These are phyloP conservation scores for Bursaphelenchus mucronatus DNA, from an alignment of 1,140 invertebrate genomes.

Conservation along the genomic window DNA sequence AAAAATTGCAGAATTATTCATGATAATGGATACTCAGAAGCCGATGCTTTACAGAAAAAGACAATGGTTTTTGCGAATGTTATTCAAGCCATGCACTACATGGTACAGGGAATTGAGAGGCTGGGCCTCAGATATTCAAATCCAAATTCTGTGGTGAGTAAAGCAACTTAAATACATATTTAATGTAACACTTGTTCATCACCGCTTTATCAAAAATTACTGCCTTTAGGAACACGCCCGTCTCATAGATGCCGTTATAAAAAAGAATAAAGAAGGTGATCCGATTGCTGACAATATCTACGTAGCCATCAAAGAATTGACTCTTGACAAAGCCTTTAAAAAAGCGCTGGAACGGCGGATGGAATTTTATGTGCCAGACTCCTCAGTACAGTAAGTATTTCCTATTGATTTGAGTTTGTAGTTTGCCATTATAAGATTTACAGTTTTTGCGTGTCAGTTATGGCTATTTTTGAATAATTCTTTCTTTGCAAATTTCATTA, in stretches of 20 bases:
- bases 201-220: background rate
- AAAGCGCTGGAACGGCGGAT: constrained; percentile 27
- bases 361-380: constrained; percentile 49
- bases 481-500: constrained; percentile 14
- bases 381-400: constrained; percentile 42
- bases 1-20: constrained; percentile 42
- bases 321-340: constrained; percentile 42
- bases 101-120: constrained; percentile 15
- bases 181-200: background rate
- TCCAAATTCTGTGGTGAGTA: constrained; percentile 21
- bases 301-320: constrained; percentile 39
- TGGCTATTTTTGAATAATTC: constrained; percentile 5
- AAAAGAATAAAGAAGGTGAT: constrained; percentile 41
- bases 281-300: constrained; percentile 42
- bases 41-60: constrained; percentile 35
- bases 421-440: background rate
- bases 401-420: background rate
- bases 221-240: constrained; percentile 39
- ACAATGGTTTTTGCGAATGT: constrained; percentile 49
- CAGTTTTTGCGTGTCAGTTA: constrained; percentile 4
- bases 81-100: constrained; percentile 32
- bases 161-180: constrained; percentile 11
- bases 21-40: constrained; percentile 41
- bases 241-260: constrained; percentile 43
- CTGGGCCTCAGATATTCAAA: background rate